Percentiles rank a stretch among this genome's conserved stretches.
Conservation (phyloP, 2,797 vertebrate species). For the Gambelia wislizenii region DNA sequence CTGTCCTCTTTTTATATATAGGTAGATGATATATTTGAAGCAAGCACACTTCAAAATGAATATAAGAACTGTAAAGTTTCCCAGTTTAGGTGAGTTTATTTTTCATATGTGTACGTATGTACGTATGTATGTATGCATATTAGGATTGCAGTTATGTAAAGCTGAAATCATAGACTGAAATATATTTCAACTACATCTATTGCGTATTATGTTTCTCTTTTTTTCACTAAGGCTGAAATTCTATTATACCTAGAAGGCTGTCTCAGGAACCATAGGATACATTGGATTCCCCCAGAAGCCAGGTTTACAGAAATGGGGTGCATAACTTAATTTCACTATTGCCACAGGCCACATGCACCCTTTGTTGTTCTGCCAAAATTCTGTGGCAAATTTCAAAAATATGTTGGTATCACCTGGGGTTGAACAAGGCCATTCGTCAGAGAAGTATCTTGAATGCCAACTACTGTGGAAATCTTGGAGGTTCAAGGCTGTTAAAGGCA, state of each 20-base stretch:
- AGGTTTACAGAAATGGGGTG: background rate
- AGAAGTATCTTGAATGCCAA: too few relatives aligned
- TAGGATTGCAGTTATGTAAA: background rate
- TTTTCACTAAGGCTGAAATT: background rate
- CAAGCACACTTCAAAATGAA: conserved; percentile 71
- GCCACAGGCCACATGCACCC: too few relatives aligned
- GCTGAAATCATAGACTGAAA: background rate
- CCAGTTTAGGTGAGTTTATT: conserved; percentile 73
- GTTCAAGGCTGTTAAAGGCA: background rate
- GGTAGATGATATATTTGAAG: conserved; percentile 75
- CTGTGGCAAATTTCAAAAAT: too few relatives aligned
- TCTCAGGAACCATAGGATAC: background rate
- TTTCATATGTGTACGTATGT: background rate
- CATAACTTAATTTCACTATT: too few relatives aligned
- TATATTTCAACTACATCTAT: background rate
- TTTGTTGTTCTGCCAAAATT: too few relatives aligned
- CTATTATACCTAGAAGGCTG: background rate
- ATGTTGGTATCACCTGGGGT: too few relatives aligned
- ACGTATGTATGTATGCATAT: background rate
- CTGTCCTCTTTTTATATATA: conserved; percentile 45
- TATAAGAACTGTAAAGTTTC: conserved; percentile 73
- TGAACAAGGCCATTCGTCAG: too few relatives aligned
- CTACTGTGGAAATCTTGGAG: too few relatives aligned
- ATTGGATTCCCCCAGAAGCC: background rate
- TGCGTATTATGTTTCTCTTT: background rate